Evolutionary conservation across 2,113 vertebrate species (phyloP), one percentile per base, ranked within the genome.

Genomic region (Chloropsis hardwickii): DNA sequence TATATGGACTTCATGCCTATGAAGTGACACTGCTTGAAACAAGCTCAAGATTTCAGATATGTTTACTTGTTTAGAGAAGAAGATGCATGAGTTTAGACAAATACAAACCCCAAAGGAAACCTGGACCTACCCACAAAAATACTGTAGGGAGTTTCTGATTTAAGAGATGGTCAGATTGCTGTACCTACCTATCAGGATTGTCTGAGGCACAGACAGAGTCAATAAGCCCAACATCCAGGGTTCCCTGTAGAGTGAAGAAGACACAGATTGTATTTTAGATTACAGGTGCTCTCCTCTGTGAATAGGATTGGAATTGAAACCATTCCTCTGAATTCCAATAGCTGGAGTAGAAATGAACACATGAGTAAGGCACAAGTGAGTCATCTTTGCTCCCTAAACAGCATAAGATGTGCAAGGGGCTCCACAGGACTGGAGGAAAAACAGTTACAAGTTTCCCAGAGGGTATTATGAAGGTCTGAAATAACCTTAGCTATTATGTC

Each of bases 181-280:
- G 37, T 57, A 94, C 98, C 79, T 95, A 99, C 99, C 99, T 98
- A 97, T 99, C 99, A 65, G 99, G 99, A 96, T 98, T 99, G 96
- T 99, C 99, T 39, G 99, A 99, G 35, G 99, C 99, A 97, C 99
- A 99, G 64, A 99, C 99, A 2, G 99, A 99, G 95, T 99, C 99
- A 31, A 99, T 99, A 74, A 99, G 97, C 5, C 99, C 99, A 80
- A 99, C 98, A 70, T 99, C 99, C 86, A 99, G 97, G 28, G 99
- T 99, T 85, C 99, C 99, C 99, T 99, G 86, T 18, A 81, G 10
- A 56, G 66, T 39, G 57, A 95, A 82, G 90, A 51, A 94, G 61
- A 95, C 27, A 95, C 7, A 92, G 40, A 56, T 47, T 51, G 12
- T 51, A 80, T 42, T 78, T 81, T 61, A 81, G 53, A 65, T 71